Evolutionary conservation across 1,140 invertebrate genomes (phyloP).

Genomic region (Thaumetopoea pityocampa): DNA sequence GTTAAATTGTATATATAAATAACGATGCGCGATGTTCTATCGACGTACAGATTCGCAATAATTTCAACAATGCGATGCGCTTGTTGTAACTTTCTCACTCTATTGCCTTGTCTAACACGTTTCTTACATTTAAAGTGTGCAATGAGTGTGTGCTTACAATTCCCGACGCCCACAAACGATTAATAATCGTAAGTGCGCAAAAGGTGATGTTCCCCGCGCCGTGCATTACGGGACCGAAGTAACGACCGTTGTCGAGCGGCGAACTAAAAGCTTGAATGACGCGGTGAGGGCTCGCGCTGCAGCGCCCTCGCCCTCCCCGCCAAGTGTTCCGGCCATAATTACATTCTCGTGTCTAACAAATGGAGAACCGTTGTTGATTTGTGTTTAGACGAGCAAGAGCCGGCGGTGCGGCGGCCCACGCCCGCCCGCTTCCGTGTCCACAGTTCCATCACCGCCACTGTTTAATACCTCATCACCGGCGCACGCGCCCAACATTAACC

Average conservation of each 20-base stretch:
- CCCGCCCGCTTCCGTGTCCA: conserved; percentile 16
- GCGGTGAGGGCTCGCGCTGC: conserved; percentile 44
- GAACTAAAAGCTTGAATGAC: conserved; percentile 69
- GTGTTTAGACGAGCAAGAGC: conserved; percentile 56
- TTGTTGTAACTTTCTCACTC: too few relatives aligned
- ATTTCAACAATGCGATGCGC: too few relatives aligned
- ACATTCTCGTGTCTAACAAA: conserved; percentile 76
- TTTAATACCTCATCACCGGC: too few relatives aligned
- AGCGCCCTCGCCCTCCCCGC: conserved; percentile 34
- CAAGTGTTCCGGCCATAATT: conserved; percentile 73
- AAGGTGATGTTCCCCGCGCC: conserved; percentile 23
- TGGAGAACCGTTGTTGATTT: conserved; percentile 76
- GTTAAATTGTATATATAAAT: too few relatives aligned
- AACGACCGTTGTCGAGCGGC: conserved; percentile 56
- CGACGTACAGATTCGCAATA: too few relatives aligned
- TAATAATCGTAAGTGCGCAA: too few relatives aligned
- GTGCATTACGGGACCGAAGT: conserved; percentile 54
- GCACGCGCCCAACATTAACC: too few relatives aligned
- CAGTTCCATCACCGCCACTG: not conserved
- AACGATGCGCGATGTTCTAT: too few relatives aligned
- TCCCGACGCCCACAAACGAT: too few relatives aligned
- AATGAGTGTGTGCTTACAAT: too few relatives aligned
- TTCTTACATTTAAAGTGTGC: too few relatives aligned
- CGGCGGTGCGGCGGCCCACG: conserved; percentile 40
- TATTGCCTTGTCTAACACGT: too few relatives aligned